A percentile compares a stretch with the other conserved stretches of the same genome.
These are phyloP conservation scores for Eupeodes luniger DNA, from an alignment of 2,888 invertebrate genomes.

Conservation along the genomic window DNA sequence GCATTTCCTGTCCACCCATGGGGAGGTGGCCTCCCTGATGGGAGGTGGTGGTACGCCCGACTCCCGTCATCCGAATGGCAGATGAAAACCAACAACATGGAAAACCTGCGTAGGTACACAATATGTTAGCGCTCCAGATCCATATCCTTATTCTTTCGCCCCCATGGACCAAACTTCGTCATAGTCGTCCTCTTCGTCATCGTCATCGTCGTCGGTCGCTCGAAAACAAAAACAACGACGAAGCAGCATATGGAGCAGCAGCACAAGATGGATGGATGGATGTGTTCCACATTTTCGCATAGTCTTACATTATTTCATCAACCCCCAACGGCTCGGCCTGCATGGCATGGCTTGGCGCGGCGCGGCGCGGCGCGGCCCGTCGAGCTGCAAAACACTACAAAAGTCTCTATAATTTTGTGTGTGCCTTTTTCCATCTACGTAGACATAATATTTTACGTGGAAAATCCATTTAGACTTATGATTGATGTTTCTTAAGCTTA, in stretches of 20 bases:
- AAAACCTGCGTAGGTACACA: slow-evolving; percentile 52
- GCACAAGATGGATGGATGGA: slow-evolving; percentile 58
- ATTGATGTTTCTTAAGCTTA: slow-evolving; percentile 77
- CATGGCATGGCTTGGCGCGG: not conserved
- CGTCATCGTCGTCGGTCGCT: no score
- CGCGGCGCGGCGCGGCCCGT: not conserved
- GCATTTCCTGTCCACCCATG: slow-evolving; percentile 46
- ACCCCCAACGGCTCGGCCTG: slow-evolving; percentile 50
- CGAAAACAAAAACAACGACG: not conserved
- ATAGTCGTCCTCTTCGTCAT: no score
- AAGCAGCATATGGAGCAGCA: slow-evolving; percentile 51
- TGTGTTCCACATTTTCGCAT: slow-evolving; percentile 69
- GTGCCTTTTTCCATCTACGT: slow-evolving; percentile 26
- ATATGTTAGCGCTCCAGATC: slow-evolving; percentile 54
- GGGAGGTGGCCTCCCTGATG: not conserved
- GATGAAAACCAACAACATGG: slow-evolving; percentile 45
- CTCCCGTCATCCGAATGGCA: not conserved
- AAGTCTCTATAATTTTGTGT: slow-evolving; percentile 53
- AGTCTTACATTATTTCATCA: slow-evolving; percentile 70
- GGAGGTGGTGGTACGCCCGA: not conserved
- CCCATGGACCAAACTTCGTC: slow-evolving; percentile 33
- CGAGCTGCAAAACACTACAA: slow-evolving; percentile 59
- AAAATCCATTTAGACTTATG: slow-evolving; percentile 78
- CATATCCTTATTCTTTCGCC: slow-evolving; percentile 17
- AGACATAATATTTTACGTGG: slow-evolving; percentile 77